Base-by-base conservation (phyloP, 2,113 vertebrate genomes). In the Erpornis zantholeuca region DNA sequence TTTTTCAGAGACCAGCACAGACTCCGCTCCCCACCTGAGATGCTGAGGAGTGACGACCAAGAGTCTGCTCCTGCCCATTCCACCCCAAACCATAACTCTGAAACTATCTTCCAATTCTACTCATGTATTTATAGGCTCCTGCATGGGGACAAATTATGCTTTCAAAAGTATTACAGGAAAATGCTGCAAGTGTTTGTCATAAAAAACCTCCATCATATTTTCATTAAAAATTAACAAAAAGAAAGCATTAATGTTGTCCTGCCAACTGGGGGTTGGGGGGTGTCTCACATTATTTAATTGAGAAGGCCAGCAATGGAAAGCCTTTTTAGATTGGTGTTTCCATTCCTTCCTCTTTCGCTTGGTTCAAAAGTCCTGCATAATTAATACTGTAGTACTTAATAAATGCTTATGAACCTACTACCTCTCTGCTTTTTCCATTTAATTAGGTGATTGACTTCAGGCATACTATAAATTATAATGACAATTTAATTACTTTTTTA, bases 401-500 rank as follows among this genome's bases (percentile, higher is more conserved):
- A 98, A 98, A 98, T 98, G 97, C 93, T 97, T 95, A 93, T 90
- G 95, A 98, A 96, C 94, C 91, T 96, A 92, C 94, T 96, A 97
- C 92, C 92, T 98, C 97, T 97, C 91, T 97, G 92, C 92, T 97
- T 92, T 93, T 97, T 95, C 90, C 86, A 71, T 97, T 98, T 98
- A 98, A 98, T 98, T 98, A 97, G 94, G 95, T 97, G 97, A 97
- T 77, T 98, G 97, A 98, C 98, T 98, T 97, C 97, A 97, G 98
- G 98, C 97, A 13, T 96, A 95, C 94, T 96, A 98, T 98, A 98
- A 98, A 97, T 98, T 97, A 98, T 96, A 96, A 97, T 98, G 97
- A 98, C 98, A 98, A 98, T 97, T 98, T 98, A 98, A 98, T 98
- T 98, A 98, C 97, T 97, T 98, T 97, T 97, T 98, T 98, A 98